These are phyloP conservation scores for Brachyptera putata DNA, from an alignment of 2,888 invertebrate species.

Conservation along the genomic window DNA sequence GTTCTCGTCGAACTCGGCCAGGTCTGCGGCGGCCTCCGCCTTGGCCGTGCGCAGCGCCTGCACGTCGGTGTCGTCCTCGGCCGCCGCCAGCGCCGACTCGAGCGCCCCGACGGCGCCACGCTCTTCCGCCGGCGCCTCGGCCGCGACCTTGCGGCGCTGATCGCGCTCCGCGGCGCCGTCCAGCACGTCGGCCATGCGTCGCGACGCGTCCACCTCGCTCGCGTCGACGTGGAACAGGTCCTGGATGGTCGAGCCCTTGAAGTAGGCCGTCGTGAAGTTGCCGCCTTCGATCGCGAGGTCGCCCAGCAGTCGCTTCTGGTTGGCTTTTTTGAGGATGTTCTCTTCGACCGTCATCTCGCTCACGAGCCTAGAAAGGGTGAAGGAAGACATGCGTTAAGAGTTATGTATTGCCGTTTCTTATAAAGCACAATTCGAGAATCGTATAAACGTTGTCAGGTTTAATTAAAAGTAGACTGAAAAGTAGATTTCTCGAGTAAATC, in stretches of 20 bases:
- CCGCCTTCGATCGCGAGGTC: conserved; percentile 98
- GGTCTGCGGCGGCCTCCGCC: conserved; percentile 83
- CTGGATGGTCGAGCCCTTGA: conserved; percentile 88
- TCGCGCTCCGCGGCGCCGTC: background rate
- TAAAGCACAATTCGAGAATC: too few relatives aligned
- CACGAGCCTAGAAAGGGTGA: conserved; percentile 62
- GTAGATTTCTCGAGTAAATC: too few relatives aligned
- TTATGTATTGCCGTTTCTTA: too few relatives aligned
- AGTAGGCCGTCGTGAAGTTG: conserved; percentile 95
- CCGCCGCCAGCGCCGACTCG: conserved; percentile 81
- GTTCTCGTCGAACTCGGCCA: conserved; percentile 94
- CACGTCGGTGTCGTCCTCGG: conserved; percentile 93
- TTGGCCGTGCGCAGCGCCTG: conserved; percentile 84
- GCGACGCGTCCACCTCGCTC: conserved; percentile 55
- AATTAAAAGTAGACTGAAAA: background rate
- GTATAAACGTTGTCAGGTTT: too few relatives aligned
- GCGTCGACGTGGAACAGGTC: conserved; percentile 82
- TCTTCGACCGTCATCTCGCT: conserved; percentile 98
- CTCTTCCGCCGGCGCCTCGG: conserved; percentile 46
- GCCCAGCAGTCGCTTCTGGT: conserved; percentile 92
- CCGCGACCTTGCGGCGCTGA: background rate
- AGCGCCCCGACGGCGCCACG: conserved; percentile 61
- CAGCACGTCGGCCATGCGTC: conserved; percentile 52
- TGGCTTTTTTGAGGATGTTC: conserved; percentile 98
- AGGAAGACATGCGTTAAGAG: background rate